Conservation (phyloP, 2,888 invertebrate genomes). For the Drosophila lacicola region DNA sequence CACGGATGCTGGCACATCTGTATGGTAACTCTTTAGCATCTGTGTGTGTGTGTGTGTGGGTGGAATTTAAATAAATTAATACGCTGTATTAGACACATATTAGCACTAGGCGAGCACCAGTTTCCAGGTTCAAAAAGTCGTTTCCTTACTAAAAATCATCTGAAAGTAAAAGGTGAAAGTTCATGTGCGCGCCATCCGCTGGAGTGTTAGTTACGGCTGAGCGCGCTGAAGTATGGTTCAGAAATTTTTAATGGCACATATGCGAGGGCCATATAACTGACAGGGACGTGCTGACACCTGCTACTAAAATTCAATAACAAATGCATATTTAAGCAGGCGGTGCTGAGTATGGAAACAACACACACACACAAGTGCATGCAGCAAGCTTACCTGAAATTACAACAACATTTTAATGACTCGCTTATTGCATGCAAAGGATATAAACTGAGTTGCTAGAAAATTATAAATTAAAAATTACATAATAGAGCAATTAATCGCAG, state of each 20-base stretch:
- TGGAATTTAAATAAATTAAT: slow-evolving; percentile 78
- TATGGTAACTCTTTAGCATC: slow-evolving; percentile 12
- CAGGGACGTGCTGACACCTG: slow-evolving; percentile 41
- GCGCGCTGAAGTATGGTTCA: slow-evolving; percentile 37
- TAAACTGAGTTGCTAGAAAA: slow-evolving; percentile 3
- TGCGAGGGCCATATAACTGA: slow-evolving; percentile 12
- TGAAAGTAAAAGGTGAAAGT: slow-evolving; percentile 73
- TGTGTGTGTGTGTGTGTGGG: slow-evolving; percentile 31
- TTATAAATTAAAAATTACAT: slow-evolving; percentile 50
- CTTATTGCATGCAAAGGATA: slow-evolving; percentile 9
- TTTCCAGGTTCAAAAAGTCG: slow-evolving; percentile 24
- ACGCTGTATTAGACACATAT: slow-evolving; percentile 76
- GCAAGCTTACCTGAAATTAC: slow-evolving; percentile 16
- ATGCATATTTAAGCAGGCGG: slow-evolving; percentile 57
- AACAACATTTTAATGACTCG: slow-evolving; percentile 54
- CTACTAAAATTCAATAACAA: slow-evolving; percentile 65
- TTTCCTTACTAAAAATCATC: slow-evolving; percentile 61
- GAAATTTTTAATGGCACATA: slow-evolving; percentile 32
- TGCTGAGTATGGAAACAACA: slow-evolving; percentile 26
- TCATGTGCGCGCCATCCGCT: slow-evolving; percentile 40
- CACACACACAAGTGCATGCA: background rate
- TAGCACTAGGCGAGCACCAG: slow-evolving; percentile 53
- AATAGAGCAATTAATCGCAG: slow-evolving; percentile 56
- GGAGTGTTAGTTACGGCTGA: slow-evolving; percentile 59
- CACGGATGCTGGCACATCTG: slow-evolving; percentile 40